phyloP scores from a whole-genome alignment of 2,113 vertebrate species.

The Mustelus asterias region DNA sequence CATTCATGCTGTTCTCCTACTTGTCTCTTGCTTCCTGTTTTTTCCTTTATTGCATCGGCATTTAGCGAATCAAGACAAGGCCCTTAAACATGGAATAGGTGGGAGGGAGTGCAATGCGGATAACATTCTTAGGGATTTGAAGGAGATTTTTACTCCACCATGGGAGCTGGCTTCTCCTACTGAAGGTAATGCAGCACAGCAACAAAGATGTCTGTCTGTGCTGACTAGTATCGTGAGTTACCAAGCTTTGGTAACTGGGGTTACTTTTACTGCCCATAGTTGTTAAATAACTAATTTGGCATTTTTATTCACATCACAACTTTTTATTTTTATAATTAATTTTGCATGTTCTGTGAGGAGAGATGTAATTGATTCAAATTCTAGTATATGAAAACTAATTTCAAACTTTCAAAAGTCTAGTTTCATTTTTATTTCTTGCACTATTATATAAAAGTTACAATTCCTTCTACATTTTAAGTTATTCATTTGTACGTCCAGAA shows the following conservation, averaged over 20 bases:
- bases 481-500: not conserved
- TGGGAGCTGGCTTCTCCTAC: conserved; percentile 63
- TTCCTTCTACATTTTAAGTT: not conserved
- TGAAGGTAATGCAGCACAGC: conserved; percentile 58
- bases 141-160: conserved; percentile 64
- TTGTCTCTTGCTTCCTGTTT: conserved; percentile 35
- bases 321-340: not conserved
- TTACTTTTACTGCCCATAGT: conserved; percentile 35
- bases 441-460: not conserved
- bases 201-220: conserved; percentile 38
- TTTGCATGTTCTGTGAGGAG: not conserved
- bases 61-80: conserved; percentile 56
- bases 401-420: not conserved
- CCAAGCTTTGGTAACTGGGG: conserved; percentile 22
- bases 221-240: conserved; percentile 17
- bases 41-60: conserved; percentile 45
- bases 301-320: not conserved
- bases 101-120: conserved; percentile 62
- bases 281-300: not conserved
- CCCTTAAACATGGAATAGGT: conserved; percentile 51
- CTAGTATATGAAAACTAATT: not conserved
- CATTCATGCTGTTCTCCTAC: conserved; percentile 39
- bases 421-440: not conserved
- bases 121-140: conserved; percentile 66
- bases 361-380: not conserved